Percentiles rank a stretch among this genome's conserved stretches.
Evolutionary conservation across 2,113 vertebrate species (phyloP).

Genomic region (Cololabis saira): DNA sequence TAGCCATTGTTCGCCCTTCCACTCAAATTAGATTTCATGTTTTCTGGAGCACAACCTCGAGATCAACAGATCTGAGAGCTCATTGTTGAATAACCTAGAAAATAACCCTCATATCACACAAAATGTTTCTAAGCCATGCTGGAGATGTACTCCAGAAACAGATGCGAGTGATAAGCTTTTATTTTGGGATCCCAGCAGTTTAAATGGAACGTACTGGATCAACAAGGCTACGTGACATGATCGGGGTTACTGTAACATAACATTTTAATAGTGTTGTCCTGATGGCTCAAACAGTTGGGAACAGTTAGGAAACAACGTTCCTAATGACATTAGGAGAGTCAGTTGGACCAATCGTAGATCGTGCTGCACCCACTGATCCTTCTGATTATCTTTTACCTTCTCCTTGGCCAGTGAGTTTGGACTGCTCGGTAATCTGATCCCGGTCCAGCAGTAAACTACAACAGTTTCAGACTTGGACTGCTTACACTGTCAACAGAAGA

Average conservation of each 20-base stretch:
- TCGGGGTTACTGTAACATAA: not conserved
- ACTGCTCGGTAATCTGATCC: constrained; percentile 70
- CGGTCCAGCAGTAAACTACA: constrained; percentile 48
- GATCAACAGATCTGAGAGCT: constrained; percentile 16
- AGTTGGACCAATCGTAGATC: constrained; percentile 63
- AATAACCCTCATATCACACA: too few species aligned
- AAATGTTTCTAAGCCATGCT: too few species aligned
- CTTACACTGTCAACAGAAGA: constrained; percentile 28
- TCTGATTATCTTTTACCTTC: constrained; percentile 60
- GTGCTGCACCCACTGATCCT: constrained; percentile 60
- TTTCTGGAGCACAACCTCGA: constrained; percentile 27
- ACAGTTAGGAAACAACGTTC: not conserved
- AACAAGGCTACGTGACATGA: not conserved
- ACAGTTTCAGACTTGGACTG: constrained; percentile 38
- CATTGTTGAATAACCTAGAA: too few species aligned
- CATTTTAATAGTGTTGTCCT: not conserved
- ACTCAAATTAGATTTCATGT: constrained; percentile 58
- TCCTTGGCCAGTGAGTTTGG: constrained; percentile 61
- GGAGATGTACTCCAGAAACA: too few species aligned
- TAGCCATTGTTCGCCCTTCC: constrained; percentile 50
- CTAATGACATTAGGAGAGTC: constrained; percentile 59
- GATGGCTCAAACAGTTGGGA: not conserved
- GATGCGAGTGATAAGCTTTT: too few species aligned
- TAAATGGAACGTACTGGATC: too few species aligned
- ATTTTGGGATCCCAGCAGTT: too few species aligned